phyloP scores from a whole-genome alignment of 2,113 vertebrate species.

The Beaufortia kweichowensis region DNA sequence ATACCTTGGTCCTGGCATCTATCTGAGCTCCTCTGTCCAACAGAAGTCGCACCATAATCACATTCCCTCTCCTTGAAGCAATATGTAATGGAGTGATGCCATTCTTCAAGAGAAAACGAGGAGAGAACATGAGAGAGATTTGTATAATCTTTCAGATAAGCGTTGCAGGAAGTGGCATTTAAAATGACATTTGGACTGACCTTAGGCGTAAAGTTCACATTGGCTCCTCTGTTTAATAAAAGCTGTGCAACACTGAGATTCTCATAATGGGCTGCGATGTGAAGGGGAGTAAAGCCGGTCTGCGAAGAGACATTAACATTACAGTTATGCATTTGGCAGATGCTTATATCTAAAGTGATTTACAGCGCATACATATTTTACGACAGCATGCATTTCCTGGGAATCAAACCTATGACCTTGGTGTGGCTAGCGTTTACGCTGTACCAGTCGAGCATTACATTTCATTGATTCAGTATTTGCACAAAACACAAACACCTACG shows the following conservation, averaged over 20 bases:
- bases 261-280: slow-evolving; percentile 98
- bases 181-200: slow-evolving; percentile 62
- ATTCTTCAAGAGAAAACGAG: slow-evolving; percentile 74
- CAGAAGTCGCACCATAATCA: slow-evolving; percentile 96
- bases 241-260: slow-evolving; percentile 94
- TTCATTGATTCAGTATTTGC: slow-evolving; percentile 8
- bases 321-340: too few relatives aligned
- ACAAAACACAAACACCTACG: slow-evolving; percentile 17
- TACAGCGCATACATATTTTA: background rate
- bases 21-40: slow-evolving; percentile 94
- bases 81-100: slow-evolving; percentile 97
- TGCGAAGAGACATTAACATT: slow-evolving; percentile 53
- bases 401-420: background rate
- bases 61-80: slow-evolving; percentile 91
- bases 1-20: slow-evolving; percentile 94
- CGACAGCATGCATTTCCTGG: background rate
- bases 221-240: slow-evolving; percentile 91
- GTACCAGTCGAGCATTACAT: background rate
- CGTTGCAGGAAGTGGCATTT: background rate
- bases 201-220: slow-evolving; percentile 96
- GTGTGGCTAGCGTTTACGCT: too few relatives aligned
- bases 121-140: slow-evolving; percentile 1
- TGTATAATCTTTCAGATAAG: background rate
- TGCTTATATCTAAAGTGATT: too few relatives aligned
- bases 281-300: slow-evolving; percentile 97